Base-by-base conservation (phyloP, 2,797 vertebrate species). In the Spinus pinus region DNA sequence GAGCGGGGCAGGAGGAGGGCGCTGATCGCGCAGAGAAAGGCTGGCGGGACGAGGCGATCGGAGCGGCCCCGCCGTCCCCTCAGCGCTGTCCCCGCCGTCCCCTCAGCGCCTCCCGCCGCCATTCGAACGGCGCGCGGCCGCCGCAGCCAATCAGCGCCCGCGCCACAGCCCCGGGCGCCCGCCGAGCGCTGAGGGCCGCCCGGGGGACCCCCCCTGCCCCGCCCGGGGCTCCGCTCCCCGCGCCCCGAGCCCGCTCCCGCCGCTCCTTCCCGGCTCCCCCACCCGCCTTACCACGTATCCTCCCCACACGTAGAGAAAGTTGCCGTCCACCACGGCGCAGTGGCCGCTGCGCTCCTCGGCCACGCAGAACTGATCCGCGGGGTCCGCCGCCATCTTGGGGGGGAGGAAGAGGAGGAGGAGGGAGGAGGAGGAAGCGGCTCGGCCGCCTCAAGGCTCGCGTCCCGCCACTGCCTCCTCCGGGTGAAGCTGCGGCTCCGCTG, bases 281-380 rank as follows among this genome's bases (percentile, higher is more conserved):
- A 24, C 58, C 81, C 53, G 47, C 95, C 98, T 99, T 98, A 99
- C 99, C 99, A 99, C 98, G 94, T 99, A 99, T 86, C 99, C 99
- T 46, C 99, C 99, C 99, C 99, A 99, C 84, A 99, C 98, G 67
- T 98, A 99, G 81, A 99, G 98, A 92, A 96, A 98, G 96, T 97
- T 97, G 12, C 97, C 98, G 94, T 98, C 98, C 95, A 98, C 96
- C 94, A 98, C 98, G 4, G 99, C 99, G 85, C 99, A 99, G 97
- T 99, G 99, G 49, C 99, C 99, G 97, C 99, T 99, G 94, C 99
- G 98, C 97, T 99, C 99, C 84, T 98, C 98, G 62, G 99, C 98
- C 94, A 99, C 98, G 94, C 98, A 97, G 96, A 98, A 98, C 74
- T 81, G 88, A 94, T 96, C 97, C 46, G 97, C 81, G 41, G 95